A percentile compares a stretch with the other conserved stretches of the same genome.
These are phyloP conservation scores for Melipona quadrifasciata DNA, from an alignment of 1,140 invertebrate species.

Conservation along the genomic window DNA sequence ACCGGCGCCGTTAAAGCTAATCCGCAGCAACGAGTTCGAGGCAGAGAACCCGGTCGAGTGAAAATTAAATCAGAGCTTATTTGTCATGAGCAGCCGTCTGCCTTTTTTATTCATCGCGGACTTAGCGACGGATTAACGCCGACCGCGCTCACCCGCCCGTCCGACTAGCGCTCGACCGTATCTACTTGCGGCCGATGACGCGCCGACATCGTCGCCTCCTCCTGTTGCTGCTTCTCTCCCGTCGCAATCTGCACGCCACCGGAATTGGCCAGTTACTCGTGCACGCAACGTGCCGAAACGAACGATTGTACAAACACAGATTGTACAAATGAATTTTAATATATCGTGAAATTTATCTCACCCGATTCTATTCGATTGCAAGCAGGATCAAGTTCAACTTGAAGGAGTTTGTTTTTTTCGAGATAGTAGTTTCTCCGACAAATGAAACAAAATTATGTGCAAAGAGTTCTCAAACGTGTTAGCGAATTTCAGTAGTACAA, in stretches of 20 bases:
- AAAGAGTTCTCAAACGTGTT: background rate
- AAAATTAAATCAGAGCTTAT: constrained; percentile 78
- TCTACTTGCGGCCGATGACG: constrained; percentile 52
- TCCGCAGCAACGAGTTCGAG: constrained; percentile 67
- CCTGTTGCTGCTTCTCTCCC: background rate
- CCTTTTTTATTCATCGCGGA: constrained; percentile 66
- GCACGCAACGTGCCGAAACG: background rate
- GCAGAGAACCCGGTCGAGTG: constrained; percentile 68
- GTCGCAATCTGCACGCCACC: background rate
- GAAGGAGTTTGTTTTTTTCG: background rate
- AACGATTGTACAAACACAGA: background rate
- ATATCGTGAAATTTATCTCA: background rate
- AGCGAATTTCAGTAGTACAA: background rate
- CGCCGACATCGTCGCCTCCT: background rate
- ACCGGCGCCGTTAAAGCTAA: constrained; percentile 73
- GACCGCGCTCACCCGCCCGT: constrained; percentile 52
- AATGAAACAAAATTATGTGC: background rate
- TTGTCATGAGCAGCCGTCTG: constrained; percentile 70
- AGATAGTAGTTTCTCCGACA: background rate
- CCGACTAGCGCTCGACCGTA: constrained; percentile 60
- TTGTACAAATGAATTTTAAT: background rate
- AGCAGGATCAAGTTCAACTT: background rate
- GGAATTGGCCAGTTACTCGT: background rate
- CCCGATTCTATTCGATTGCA: background rate
- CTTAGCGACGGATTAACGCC: constrained; percentile 71